phyloP scores from a whole-genome alignment of 2,113 vertebrate species.

The Barnardius zonarius region DNA sequence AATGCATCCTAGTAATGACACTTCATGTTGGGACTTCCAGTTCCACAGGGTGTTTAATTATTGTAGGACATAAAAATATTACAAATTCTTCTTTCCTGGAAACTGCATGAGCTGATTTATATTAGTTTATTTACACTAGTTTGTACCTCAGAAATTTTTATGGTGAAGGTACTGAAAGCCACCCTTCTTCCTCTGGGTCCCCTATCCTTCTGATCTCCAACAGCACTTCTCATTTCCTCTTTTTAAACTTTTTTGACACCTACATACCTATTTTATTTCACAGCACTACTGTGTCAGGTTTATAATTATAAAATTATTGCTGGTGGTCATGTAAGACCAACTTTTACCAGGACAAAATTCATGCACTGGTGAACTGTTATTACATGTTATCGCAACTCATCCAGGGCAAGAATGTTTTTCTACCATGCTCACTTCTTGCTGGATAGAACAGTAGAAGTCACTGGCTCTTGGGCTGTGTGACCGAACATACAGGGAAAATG shows the following conservation, averaged over 20 bases:
- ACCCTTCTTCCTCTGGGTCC: not conserved
- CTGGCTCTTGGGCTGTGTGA: not conserved
- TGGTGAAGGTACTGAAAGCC: not conserved
- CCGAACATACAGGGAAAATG: not conserved
- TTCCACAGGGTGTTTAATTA: not conserved
- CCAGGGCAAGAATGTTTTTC: not conserved
- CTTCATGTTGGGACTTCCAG: not conserved
- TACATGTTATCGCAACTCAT: not conserved
- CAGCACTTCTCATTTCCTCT: not conserved
- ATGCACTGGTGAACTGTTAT: not conserved
- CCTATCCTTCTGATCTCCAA: not conserved
- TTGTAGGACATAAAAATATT: not conserved
- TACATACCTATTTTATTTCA: not conserved
- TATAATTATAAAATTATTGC: not conserved
- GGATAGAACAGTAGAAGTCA: fast-evolving
- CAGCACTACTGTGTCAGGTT: not conserved
- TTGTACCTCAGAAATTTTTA: not conserved
- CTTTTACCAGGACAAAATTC: not conserved
- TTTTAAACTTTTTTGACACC: not conserved
- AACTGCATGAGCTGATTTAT: not conserved
- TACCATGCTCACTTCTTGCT: not conserved
- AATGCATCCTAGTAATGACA: not conserved
- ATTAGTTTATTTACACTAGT: not conserved
- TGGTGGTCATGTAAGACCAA: not conserved
- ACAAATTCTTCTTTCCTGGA: not conserved